Percentiles rank a stretch among this genome's conserved stretches.
phyloP scores from a whole-genome alignment of 2,888 invertebrate genomes.

The Aricia artaxerxes region DNA sequence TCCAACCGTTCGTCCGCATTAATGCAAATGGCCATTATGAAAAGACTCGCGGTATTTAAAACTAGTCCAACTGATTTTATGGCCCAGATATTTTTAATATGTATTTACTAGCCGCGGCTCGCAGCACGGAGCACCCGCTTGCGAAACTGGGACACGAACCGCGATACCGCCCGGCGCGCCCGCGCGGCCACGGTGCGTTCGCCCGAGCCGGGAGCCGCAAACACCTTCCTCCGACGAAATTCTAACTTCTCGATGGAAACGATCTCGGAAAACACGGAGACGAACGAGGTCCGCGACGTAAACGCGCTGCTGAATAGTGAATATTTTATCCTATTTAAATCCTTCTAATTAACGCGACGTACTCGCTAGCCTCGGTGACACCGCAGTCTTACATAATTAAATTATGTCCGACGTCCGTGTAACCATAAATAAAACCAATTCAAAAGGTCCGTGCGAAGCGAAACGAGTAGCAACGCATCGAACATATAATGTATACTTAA shows the following conservation, averaged over 20 bases:
- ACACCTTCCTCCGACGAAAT: neutral
- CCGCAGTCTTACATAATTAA: slow-evolving; percentile 1
- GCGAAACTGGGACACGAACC: slow-evolving; percentile 20
- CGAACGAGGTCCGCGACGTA: neutral
- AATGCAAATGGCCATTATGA: slow-evolving; percentile 27
- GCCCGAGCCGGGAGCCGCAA: neutral
- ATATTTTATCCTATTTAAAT: neutral
- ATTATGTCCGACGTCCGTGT: slow-evolving; percentile 14
- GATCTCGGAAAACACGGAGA: neutral
- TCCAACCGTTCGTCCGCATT: neutral
- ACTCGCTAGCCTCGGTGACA: slow-evolving; percentile 2
- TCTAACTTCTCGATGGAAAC: neutral
- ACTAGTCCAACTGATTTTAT: slow-evolving; percentile 28
- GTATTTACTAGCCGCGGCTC: slow-evolving; percentile 6
- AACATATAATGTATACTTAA: neutral
- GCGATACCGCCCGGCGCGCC: neutral
- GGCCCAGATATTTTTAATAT: slow-evolving; percentile 30
- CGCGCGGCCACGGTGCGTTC: neutral
- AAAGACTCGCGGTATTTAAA: slow-evolving; percentile 23
- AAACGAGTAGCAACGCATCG: neutral
- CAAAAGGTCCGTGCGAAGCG: neutral
- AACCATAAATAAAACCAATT: slow-evolving; percentile 13
- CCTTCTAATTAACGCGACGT: neutral
- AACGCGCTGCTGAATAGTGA: neutral
- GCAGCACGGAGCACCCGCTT: neutral